Percentiles rank a stretch among this genome's conserved stretches.
These are phyloP conservation scores for Burhinus oedicnemus DNA, from an alignment of 2,113 vertebrate genomes.

Conservation along the genomic window DNA sequence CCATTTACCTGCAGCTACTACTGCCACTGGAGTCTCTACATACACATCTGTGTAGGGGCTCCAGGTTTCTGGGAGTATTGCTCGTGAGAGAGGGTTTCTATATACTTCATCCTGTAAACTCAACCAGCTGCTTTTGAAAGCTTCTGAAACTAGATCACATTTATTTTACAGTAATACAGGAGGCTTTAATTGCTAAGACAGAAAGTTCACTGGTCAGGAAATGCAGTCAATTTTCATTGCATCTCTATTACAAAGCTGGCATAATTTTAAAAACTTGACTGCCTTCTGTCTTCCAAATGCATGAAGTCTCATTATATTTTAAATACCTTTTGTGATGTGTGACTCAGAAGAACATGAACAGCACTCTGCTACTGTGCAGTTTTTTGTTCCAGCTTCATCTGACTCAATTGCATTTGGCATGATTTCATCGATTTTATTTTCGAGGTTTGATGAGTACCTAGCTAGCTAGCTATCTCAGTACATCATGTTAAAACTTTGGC, in stretches of 20 bases:
- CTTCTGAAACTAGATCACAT: neutral
- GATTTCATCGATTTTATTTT: constrained; percentile 35
- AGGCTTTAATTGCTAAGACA: neutral
- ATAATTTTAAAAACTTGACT: neutral
- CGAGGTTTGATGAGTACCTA: constrained; percentile 49
- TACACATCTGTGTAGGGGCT: neutral
- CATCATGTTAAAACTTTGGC: constrained; percentile 36
- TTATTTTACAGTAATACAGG: neutral
- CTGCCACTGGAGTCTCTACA: neutral
- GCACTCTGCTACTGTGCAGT: neutral
- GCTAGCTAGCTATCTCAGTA: neutral
- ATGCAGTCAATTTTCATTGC: neutral
- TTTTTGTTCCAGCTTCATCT: constrained; percentile 32
- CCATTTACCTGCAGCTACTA: neutral
- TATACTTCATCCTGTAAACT: neutral
- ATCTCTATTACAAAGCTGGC: neutral
- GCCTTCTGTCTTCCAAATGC: neutral
- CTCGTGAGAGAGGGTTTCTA: neutral
- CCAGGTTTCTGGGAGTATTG: neutral
- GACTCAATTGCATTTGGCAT: neutral
- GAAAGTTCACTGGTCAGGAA: neutral
- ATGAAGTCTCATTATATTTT: neutral
- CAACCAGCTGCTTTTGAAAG: neutral
- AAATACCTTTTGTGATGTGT: neutral
- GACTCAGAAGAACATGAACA: neutral